Base-by-base conservation (phyloP, 2,113 vertebrate species). In the Entosphenus tridentatus region DNA sequence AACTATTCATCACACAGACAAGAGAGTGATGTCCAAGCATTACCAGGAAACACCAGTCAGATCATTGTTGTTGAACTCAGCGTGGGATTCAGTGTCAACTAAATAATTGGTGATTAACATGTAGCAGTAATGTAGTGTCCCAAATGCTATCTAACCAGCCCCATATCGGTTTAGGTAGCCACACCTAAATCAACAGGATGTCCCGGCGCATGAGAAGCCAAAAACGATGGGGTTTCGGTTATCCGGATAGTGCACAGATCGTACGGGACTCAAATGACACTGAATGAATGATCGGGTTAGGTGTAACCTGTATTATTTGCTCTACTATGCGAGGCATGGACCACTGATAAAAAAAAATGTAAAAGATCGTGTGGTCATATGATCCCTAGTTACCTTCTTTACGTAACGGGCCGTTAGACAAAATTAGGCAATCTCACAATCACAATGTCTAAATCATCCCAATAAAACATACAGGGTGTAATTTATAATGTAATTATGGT, bases 1-100 rank as follows among this genome's bases (percentile, higher is more conserved):
- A 62, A 3, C 58, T 14, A 13, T 62, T 62, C 16, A 17, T 62
- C 58, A 62, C 58, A 62, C 58, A 62, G 58, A 62, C 58, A 62
- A 62, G 16, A 62, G 3, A 62, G 58, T 62, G 39, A 39, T 14
- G 13, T 62, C 13, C 16, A 14, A 62, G 16, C 58, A 62, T 17
- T 62, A 8, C 58, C 58, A 62, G 58, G 58, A 62, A 13, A 17
- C 58, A 17, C 13, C 16, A 17, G 58, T 62, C 13, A 62, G 6
- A 62, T 62, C 58, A 62, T 62, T 62, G 16, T 62, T 62, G 58
- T 62, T 13, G 58, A 62, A 62, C 58, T 62, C 16, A 62, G 58
- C 58, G 16, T 17, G 13, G 58, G 58, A 39, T 62, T 62, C 58
- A 62, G 58, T 62, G 13, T 62, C 58, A 62, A 62, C 58, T 62